A percentile compares a stretch with the other conserved stretches of the same genome.
Evolutionary conservation across 2,888 invertebrate genomes (phyloP).

Genomic region (Brachypalpus laphriformis): DNA sequence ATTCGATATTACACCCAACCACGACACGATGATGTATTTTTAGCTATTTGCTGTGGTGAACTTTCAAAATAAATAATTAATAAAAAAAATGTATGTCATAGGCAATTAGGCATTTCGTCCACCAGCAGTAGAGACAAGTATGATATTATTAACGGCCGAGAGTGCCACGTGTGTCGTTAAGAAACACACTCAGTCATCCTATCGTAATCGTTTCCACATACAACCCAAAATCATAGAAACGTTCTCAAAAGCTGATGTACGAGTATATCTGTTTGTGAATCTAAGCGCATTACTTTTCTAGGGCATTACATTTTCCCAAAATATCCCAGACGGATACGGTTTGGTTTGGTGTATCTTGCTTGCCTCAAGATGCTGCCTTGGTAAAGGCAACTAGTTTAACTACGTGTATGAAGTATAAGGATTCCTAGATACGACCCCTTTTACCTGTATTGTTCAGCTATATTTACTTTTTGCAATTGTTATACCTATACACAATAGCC

Average conservation of each 20-base stretch:
- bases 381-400: background rate
- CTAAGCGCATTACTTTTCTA: background rate
- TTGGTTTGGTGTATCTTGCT: background rate
- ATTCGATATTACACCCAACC: background rate
- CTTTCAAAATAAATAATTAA: background rate
- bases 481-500: background rate
- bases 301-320: background rate
- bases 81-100: background rate
- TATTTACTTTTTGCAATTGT: slow-evolving; percentile 23
- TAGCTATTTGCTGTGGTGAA: background rate
- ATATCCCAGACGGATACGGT: background rate
- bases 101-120: background rate
- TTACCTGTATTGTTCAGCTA: slow-evolving; percentile 1
- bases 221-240: background rate
- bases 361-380: background rate
- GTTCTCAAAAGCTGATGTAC: background rate
- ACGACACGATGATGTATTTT: background rate
- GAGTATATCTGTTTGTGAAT: background rate
- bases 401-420: background rate
- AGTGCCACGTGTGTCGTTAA: background rate
- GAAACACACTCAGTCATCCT: background rate
- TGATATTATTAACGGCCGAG: background rate
- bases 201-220: background rate
- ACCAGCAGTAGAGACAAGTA: background rate
- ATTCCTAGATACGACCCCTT: background rate